Evolutionary conservation across 2,888 invertebrate genomes (phyloP).

Genomic region (Stramonita haemastoma): DNA sequence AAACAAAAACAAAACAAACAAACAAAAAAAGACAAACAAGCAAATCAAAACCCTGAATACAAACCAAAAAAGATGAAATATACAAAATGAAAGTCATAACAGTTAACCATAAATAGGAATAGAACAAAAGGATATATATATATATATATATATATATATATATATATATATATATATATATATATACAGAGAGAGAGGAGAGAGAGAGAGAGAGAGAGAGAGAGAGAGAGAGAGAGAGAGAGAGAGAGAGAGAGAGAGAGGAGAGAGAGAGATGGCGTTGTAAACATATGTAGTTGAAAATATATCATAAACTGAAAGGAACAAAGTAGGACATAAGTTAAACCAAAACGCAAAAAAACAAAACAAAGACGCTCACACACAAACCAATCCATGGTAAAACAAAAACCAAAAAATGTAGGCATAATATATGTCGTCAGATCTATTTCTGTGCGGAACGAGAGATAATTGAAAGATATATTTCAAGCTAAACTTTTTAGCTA

Average conservation of each 20-base stretch:
- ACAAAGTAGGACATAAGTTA: neutral
- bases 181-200: neutral
- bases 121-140: neutral
- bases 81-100: neutral
- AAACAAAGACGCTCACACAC: too few relatives aligned
- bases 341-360: too few relatives aligned
- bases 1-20: too few relatives aligned
- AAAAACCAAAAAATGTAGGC: too few relatives aligned
- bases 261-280: neutral
- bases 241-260: neutral
- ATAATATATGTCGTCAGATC: too few relatives aligned
- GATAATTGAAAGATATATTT: too few relatives aligned
- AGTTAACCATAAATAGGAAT: neutral
- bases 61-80: neutral
- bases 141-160: slow-evolving; percentile 17
- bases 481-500: too few relatives aligned
- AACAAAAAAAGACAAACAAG: neutral
- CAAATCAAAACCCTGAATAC: too few relatives aligned
- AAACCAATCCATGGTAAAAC: too few relatives aligned
- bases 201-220: neutral
- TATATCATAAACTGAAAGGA: neutral
- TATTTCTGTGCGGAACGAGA: too few relatives aligned
- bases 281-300: neutral
- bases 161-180: slow-evolving; percentile 13
- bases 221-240: neutral